Percentiles rank a stretch among this genome's conserved stretches.
phyloP scores from a whole-genome alignment of 2,888 invertebrate species.

The Hanleya hanleyi region DNA sequence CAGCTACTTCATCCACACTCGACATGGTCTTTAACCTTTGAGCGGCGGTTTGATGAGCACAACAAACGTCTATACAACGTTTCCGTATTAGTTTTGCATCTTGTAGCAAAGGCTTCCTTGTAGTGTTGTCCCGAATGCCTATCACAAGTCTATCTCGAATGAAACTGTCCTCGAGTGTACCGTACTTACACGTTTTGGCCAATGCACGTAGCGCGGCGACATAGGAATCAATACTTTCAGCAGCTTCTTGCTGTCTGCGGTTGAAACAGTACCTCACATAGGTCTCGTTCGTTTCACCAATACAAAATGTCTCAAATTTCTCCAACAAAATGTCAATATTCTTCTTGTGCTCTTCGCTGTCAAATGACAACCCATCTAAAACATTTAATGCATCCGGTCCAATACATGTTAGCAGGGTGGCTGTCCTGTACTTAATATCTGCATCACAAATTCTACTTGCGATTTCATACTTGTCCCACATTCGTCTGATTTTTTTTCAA shows the following conservation, averaged over 20 bases:
- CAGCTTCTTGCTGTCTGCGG: background rate
- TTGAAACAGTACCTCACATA: background rate
- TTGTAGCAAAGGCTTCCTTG: constrained; percentile 9
- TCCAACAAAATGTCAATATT: background rate
- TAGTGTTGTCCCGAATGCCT: too few relatives aligned
- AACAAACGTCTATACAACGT: constrained; percentile 22
- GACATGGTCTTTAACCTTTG: background rate
- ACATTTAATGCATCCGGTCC: background rate
- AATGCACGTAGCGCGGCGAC: background rate
- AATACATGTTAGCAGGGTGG: background rate
- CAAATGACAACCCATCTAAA: background rate
- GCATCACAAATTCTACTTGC: too few relatives aligned
- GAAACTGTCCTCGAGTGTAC: constrained; percentile 21
- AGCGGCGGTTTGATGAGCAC: constrained; percentile 18
- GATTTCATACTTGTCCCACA: too few relatives aligned
- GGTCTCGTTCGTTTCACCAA: background rate
- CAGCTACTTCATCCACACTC: background rate
- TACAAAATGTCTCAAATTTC: background rate
- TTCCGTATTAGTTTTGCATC: constrained; percentile 16
- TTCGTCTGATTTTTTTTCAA: too few relatives aligned
- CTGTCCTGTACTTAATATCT: background rate
- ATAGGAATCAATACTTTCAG: background rate
- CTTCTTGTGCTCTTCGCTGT: background rate
- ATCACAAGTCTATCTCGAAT: constrained; percentile 37
- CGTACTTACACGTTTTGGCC: background rate